Conservation (phyloP, 2,113 vertebrate species). For the Thomomys bottae region DNA sequence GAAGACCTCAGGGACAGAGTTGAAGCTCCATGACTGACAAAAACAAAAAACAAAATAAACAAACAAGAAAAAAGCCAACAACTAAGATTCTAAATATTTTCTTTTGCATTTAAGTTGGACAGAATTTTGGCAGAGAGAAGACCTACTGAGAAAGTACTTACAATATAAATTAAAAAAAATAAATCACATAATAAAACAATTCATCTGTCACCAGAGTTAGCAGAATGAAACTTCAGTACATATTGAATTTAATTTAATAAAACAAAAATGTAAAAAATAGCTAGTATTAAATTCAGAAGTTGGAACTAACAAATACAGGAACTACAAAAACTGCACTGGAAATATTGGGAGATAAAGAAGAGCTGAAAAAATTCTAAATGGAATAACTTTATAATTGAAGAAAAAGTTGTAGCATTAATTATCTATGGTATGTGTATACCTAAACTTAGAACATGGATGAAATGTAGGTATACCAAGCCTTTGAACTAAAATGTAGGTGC, state of each 20-base stretch:
- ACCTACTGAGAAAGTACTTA: neutral
- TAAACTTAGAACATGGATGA: neutral
- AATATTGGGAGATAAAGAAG: slow-evolving; percentile 17
- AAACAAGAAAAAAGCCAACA: neutral
- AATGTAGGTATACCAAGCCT: neutral
- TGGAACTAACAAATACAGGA: neutral
- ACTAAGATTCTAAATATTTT: neutral
- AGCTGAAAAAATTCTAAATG: slow-evolving; percentile 1
- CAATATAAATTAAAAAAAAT: neutral
- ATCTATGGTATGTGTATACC: neutral
- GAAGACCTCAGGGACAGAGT: too few species aligned
- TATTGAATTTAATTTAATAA: neutral
- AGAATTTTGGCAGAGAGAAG: neutral
- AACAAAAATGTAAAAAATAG: neutral
- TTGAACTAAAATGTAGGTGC: neutral
- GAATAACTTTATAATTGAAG: neutral
- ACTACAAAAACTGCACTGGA: neutral
- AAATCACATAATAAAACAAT: neutral
- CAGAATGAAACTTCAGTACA: neutral
- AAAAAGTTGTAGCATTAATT: neutral
- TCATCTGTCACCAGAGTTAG: neutral
- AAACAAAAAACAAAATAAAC: too few species aligned
- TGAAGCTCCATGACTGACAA: too few species aligned
- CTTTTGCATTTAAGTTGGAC: neutral
- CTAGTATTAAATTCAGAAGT: neutral